Evolutionary conservation across 2,797 vertebrate genomes (phyloP).

Genomic region (Neomorphus geoffroyi): DNA sequence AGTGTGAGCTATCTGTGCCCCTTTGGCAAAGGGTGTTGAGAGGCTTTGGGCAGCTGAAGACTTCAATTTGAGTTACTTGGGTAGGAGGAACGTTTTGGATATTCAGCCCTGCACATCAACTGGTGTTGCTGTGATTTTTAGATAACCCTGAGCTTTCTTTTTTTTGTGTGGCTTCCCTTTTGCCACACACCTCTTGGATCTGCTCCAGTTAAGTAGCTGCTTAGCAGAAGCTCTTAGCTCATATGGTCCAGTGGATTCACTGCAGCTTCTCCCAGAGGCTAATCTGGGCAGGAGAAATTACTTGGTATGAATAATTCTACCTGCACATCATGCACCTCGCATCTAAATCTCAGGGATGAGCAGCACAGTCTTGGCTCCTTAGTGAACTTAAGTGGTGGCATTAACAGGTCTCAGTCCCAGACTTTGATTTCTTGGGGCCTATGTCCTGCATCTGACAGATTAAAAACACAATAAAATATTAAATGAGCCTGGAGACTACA

Average conservation of each 20-base stretch:
- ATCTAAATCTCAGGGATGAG: not conserved
- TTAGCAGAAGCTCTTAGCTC: not conserved
- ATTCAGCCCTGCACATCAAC: not conserved
- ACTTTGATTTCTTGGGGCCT: not conserved
- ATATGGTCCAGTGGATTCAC: not conserved
- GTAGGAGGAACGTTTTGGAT: not conserved
- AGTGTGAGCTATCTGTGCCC: rapidly evolving
- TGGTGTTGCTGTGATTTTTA: not conserved
- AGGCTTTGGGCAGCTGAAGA: not conserved
- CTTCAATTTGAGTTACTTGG: rapidly evolving
- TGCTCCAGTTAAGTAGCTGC: not conserved
- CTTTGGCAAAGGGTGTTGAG: not conserved
- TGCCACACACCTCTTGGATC: rapidly evolving
- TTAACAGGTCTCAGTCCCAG: not conserved
- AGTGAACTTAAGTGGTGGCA: not conserved
- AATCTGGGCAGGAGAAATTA: not conserved
- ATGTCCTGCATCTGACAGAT: not conserved
- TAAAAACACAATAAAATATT: not conserved
- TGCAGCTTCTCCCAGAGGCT: not conserved
- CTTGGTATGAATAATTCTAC: not conserved
- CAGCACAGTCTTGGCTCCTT: rapidly evolving
- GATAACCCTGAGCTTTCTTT: not conserved
- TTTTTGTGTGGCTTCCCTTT: not conserved
- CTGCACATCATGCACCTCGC: not conserved
- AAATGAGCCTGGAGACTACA: not conserved